A percentile compares a stretch with the other conserved stretches of the same genome.
Evolutionary conservation across 2,888 invertebrate species (phyloP).

Genomic region (Trichacis sp.): DNA sequence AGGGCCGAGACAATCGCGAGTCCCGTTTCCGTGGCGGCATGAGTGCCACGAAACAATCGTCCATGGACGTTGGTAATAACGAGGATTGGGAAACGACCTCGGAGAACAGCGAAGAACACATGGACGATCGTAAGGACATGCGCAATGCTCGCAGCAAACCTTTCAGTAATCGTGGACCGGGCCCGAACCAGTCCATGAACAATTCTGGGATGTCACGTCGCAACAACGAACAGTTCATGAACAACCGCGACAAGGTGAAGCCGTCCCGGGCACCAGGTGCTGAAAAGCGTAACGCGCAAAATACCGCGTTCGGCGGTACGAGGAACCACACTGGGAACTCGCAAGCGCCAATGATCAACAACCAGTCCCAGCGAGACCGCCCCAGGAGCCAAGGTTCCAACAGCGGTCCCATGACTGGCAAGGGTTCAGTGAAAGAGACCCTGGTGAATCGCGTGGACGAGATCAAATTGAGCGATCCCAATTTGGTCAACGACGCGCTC

Average conservation of each 20-base stretch:
- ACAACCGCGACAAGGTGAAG: conserved; percentile 58
- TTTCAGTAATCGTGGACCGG: conserved; percentile 51
- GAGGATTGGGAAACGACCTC: conserved; percentile 87
- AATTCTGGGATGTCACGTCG: conserved; percentile 50
- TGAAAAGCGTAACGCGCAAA: conserved; percentile 60
- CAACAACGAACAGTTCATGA: conserved; percentile 50
- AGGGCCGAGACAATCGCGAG: conserved; percentile 64
- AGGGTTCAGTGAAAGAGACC: conserved; percentile 61
- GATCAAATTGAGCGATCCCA: conserved; percentile 72
- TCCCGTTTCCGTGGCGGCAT: conserved; percentile 53
- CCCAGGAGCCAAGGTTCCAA: conserved; percentile 61
- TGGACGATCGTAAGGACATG: conserved; percentile 64
- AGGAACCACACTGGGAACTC: conserved; percentile 64
- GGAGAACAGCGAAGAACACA: conserved; percentile 79
- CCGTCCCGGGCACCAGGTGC: conserved; percentile 62
- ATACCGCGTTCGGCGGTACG: conserved; percentile 52
- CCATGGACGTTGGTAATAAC: conserved; percentile 71
- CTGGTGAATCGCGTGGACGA: conserved; percentile 71
- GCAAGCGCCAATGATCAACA: conserved; percentile 58
- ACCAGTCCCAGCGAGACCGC: conserved; percentile 59
- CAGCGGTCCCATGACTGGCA: conserved; percentile 43
- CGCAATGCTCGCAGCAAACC: conserved; percentile 56
- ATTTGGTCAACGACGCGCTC: conserved; percentile 71
- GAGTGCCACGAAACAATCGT: conserved; percentile 58
- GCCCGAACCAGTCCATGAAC: conserved; percentile 39